Evolutionary conservation across 2,888 invertebrate genomes (phyloP).

Genomic region (Phorcus lineatus): DNA sequence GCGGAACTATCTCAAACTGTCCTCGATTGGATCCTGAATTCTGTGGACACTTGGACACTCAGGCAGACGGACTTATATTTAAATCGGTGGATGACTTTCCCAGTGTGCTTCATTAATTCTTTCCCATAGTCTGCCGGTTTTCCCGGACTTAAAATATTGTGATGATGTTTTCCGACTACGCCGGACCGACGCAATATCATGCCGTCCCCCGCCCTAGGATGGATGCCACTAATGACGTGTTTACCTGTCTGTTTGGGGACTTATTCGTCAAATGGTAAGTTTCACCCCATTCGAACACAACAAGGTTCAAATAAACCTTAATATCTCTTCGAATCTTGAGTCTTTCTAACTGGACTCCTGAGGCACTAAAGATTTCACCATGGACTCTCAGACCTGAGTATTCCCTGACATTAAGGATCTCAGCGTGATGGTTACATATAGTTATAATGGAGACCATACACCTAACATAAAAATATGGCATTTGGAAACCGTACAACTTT

Average conservation of each 20-base stretch:
- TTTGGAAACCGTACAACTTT: too few species aligned
- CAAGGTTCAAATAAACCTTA: neutral
- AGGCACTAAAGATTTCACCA: too few species aligned
- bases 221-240: constrained; percentile 68
- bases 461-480: too few species aligned
- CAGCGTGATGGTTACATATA: too few species aligned
- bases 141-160: neutral
- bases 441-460: too few species aligned
- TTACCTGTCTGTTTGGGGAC: constrained; percentile 69
- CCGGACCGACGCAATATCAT: constrained; percentile 48
- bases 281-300: neutral
- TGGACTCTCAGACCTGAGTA: too few species aligned
- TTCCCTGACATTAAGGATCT: too few species aligned
- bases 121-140: neutral
- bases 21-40: neutral
- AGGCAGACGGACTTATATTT: too few species aligned
- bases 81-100: too few species aligned
- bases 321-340: too few species aligned
- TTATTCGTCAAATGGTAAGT: constrained; percentile 71
- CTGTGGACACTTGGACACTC: too few species aligned
- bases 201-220: constrained; percentile 53
- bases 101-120: neutral
- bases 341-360: too few species aligned
- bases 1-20: neutral
- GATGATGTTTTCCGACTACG: constrained; percentile 61